Base-by-base conservation (phyloP, 2,888 invertebrate species). In the Cataglyphis livida region DNA sequence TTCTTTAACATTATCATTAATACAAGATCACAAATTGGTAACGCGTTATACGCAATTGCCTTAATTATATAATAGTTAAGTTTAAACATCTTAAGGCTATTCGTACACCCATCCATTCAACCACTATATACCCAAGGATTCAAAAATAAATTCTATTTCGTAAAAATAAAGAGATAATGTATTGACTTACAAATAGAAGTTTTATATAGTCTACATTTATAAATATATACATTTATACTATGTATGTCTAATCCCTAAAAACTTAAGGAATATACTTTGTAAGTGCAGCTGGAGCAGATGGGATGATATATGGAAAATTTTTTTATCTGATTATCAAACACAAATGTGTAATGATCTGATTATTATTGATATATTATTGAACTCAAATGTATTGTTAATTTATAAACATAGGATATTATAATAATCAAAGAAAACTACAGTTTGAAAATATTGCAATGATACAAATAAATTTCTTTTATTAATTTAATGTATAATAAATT, bases 111-210 rank as follows among this genome's bases (percentile, higher is more conserved):
- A 91, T 89, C 87, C 91, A 90, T 88, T 87, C 91, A 89, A 87
- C 89, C 87, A 90, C 84, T 90, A 85, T 65, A 12, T 88, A 92
- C 87, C 87, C 90, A 87, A 87, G 88, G 87, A 91, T 93, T 92
- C 90, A 91, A 93, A 92, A 93, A 93, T 93, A 94, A 93, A 91
- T 90, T 93, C 92, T 92, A 93, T 93, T 93, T 90, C 87, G 91
- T 93, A 93, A 93, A 93, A 93, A 92, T 93, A 93, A 93, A 68
- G 54, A 93, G 93, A 93, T 91, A 91, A 92, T 90, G 90, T 91
- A 91, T 92, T 92, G 91, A 92, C 91, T 93, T 93, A 93, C 93
- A 92, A 92, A 91, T 93, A 92, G 90, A 93, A 93, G 93, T 90
- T 90, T 92, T 94, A 94, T 44, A 44, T 90, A 86, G 82, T 89